Evolutionary conservation across 2,888 invertebrate species (phyloP).

Genomic region (Acanthopleura granulata): DNA sequence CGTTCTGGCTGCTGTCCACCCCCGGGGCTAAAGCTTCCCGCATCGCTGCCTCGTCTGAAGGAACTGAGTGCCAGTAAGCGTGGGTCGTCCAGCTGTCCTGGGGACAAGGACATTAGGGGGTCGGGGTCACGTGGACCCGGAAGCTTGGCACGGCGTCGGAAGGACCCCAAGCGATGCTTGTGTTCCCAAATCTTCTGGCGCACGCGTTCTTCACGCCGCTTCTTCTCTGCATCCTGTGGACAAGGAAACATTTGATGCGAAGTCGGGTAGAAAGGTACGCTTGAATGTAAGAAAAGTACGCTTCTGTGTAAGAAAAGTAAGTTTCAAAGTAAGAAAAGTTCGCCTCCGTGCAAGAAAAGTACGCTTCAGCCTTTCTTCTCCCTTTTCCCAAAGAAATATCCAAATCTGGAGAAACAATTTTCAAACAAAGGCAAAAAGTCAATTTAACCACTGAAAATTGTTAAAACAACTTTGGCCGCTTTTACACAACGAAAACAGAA

Average conservation of each 20-base stretch:
- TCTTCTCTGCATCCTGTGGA: constrained; percentile 65
- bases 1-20: constrained; percentile 18
- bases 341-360: no score
- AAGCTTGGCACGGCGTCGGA: constrained; percentile 52
- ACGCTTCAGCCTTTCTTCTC: no score
- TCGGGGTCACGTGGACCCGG: constrained; percentile 41
- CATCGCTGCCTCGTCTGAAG: constrained; percentile 20
- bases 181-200: constrained; percentile 67
- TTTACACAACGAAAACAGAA: no score
- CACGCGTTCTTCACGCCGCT: constrained; percentile 63
- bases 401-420: no score
- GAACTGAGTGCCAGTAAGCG: constrained; percentile 9
- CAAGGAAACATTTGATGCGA: neutral
- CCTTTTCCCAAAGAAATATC: no score
- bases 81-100: constrained; percentile 18
- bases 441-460: no score
- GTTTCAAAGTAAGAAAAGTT: no score
- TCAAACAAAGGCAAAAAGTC: no score
- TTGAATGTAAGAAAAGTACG: no score
- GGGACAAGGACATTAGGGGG: constrained; percentile 20
- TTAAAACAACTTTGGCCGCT: no score
- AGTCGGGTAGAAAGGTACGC: no score
- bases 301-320: no score
- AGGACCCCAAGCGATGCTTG: constrained; percentile 59
- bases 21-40: constrained; percentile 26